These are phyloP conservation scores for Pheosia tremula DNA, from an alignment of 2,888 invertebrate species.

Conservation along the genomic window DNA sequence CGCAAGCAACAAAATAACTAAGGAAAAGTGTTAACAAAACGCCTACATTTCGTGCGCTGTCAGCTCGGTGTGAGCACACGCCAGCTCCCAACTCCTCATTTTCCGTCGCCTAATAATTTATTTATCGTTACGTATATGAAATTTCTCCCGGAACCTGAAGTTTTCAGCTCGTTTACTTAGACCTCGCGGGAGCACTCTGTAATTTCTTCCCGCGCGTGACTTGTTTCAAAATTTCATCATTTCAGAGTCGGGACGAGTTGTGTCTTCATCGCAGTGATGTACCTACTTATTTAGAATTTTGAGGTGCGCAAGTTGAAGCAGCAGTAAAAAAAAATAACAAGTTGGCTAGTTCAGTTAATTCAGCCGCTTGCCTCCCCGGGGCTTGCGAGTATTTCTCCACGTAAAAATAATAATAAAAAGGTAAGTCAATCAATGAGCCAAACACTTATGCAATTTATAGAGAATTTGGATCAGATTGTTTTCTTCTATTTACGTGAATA, in stretches of 20 bases:
- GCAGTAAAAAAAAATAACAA: too few species aligned
- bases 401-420: too few species aligned
- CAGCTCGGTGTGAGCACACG: slow-evolving; percentile 10
- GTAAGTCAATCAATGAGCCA: too few species aligned
- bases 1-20: not conserved
- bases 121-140: slow-evolving; percentile 39
- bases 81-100: slow-evolving; percentile 21
- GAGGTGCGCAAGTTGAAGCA: not conserved
- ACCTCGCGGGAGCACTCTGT: slow-evolving; percentile 33
- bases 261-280: slow-evolving; percentile 16
- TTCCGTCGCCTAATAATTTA: slow-evolving; percentile 36
- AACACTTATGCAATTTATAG: too few species aligned
- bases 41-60: slow-evolving; percentile 2
- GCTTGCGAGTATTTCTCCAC: too few species aligned
- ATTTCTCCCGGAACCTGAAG: slow-evolving; percentile 29
- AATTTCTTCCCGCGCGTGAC: slow-evolving; percentile 44
- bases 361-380: too few species aligned
- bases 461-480: too few species aligned
- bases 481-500: too few species aligned
- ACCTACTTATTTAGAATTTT: slow-evolving; percentile 16
- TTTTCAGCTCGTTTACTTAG: slow-evolving; percentile 37
- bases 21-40: slow-evolving; percentile 10
- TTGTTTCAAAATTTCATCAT: slow-evolving; percentile 37
- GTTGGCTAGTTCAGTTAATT: too few species aligned
- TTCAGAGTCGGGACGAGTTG: slow-evolving; percentile 13